Evolutionary conservation across 2,888 invertebrate species (phyloP), one percentile per base, ranked within the genome.

Genomic region (Pachymerium ferrugineum): DNA sequence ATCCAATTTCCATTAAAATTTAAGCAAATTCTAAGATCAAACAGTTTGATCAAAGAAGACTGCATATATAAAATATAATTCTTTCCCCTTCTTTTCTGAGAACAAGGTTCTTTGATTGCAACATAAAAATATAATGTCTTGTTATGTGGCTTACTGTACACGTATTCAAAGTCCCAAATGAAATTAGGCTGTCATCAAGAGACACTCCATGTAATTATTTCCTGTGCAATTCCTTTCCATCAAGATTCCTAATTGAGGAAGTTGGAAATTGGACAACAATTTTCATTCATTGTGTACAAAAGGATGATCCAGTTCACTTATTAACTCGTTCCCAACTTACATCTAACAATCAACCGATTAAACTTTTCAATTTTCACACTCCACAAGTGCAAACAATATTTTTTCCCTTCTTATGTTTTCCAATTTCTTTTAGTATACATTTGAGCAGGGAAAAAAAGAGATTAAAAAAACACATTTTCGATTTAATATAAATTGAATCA

Each of bases 131-230:
- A n/a, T n/a, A n/a, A n/a, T n/a, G n/a, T n/a, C n/a, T n/a, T n/a
- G n/a, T 25, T 25, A 54, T 28, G 54, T 54, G 54, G 25, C 25
- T 54, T 54, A 54, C 14, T 54, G 22, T 54, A 25, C n/a, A n/a
- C 25, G 54, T 54, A 54, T 54, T 54, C 54, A 54, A 54, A 54
- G 54, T 54, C 22, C 22, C 54, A 54, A 54, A 54, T 54, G 54
- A 54, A 54, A 54, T 54, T 54, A 54, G 54, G 54, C 54, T 54
- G 54, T 54, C 54, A 54, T 54, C 54, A 38, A 25, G 54, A 22
- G 54, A 54, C 54, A 54, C 54, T 54, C 54, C 54, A 54, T 54
- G 54, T 54, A 54, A 54, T 54, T 54, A 54, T 54, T 54, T 54
- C 54, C 54, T 54, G 54, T 54, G 54, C 54, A 54, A 54, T 54